These are phyloP conservation scores for Eristalis arbustorum DNA, from an alignment of 2,888 invertebrate genomes.

Conservation along the genomic window DNA sequence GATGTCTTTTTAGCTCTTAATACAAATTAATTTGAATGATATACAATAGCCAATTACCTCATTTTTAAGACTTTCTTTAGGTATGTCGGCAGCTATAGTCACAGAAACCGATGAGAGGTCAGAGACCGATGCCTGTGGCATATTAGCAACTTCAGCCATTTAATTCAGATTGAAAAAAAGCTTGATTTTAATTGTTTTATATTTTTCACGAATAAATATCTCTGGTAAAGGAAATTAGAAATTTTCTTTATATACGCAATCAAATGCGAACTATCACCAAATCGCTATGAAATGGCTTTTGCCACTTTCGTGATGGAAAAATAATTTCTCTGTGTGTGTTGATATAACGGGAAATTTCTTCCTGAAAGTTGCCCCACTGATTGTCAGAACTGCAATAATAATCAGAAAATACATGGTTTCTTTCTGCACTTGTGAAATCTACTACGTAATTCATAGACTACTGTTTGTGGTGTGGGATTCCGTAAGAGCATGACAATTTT, in stretches of 20 bases:
- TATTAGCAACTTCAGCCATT: slow-evolving; percentile 80
- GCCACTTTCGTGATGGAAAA: slow-evolving; percentile 51
- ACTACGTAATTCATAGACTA: no score
- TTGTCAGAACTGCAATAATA: slow-evolving; percentile 21
- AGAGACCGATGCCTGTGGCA: slow-evolving; percentile 70
- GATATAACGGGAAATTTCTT: slow-evolving; percentile 51
- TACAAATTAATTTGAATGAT: background rate
- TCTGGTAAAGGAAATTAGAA: slow-evolving; percentile 21
- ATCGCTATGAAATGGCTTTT: slow-evolving; percentile 61
- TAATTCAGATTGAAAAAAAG: slow-evolving; percentile 15
- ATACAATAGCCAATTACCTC: slow-evolving; percentile 58
- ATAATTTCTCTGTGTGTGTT: slow-evolving; percentile 17
- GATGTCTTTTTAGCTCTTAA: background rate
- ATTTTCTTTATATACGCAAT: slow-evolving; percentile 46
- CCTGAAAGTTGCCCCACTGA: slow-evolving; percentile 17
- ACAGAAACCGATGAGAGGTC: slow-evolving; percentile 71
- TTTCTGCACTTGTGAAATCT: no score
- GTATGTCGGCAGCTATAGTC: slow-evolving; percentile 73
- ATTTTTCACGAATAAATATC: background rate
- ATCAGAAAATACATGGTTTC: background rate
- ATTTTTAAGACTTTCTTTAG: slow-evolving; percentile 72
- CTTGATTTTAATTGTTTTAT: background rate
- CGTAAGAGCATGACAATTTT: no score
- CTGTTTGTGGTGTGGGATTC: no score
- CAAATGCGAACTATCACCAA: slow-evolving; percentile 60